These are phyloP conservation scores for Holothuria leucospilota DNA, from an alignment of 53 echinoderm and acorn worm genomes.

Conservation along the genomic window DNA sequence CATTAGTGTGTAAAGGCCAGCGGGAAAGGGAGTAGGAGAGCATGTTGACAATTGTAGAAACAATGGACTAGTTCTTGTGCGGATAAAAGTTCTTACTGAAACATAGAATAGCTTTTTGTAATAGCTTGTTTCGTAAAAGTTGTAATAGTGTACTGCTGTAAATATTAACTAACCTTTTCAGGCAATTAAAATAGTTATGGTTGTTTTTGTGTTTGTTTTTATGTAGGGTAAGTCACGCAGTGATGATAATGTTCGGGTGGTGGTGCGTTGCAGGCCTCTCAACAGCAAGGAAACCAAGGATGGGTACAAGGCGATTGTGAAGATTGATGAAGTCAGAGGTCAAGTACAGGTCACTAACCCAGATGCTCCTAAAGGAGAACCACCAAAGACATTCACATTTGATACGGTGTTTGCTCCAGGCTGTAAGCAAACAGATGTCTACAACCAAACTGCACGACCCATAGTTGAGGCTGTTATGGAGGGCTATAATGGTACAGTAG, in stretches of 20 bases:
- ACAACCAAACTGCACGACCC: slow-evolving; percentile 97
- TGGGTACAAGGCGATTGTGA: slow-evolving; percentile 82
- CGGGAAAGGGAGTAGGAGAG: no score
- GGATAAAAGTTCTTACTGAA: no score
- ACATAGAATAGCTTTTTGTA: no score
- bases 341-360: slow-evolving; percentile 88
- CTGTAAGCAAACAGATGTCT: slow-evolving; percentile 91
- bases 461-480: slow-evolving; percentile 99
- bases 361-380: slow-evolving; percentile 83
- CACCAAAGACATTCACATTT: slow-evolving; percentile 94
- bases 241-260: slow-evolving; percentile 89
- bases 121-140: no score
- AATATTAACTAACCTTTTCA: no score
- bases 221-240: slow-evolving; percentile 61
- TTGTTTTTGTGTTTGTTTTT: not conserved
- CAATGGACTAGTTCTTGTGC: no score
- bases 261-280: slow-evolving; percentile 95
- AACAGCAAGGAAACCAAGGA: slow-evolving; percentile 84
- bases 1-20: no score
- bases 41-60: no score
- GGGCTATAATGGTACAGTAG: slow-evolving; percentile 96
- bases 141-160: no score
- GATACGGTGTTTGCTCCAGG: slow-evolving; percentile 91
- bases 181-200: no score
- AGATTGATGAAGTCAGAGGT: slow-evolving; percentile 90